These are phyloP conservation scores for Haliaeetus leucogaster DNA, from an alignment of 2,113 vertebrate genomes.

Conservation along the genomic window DNA sequence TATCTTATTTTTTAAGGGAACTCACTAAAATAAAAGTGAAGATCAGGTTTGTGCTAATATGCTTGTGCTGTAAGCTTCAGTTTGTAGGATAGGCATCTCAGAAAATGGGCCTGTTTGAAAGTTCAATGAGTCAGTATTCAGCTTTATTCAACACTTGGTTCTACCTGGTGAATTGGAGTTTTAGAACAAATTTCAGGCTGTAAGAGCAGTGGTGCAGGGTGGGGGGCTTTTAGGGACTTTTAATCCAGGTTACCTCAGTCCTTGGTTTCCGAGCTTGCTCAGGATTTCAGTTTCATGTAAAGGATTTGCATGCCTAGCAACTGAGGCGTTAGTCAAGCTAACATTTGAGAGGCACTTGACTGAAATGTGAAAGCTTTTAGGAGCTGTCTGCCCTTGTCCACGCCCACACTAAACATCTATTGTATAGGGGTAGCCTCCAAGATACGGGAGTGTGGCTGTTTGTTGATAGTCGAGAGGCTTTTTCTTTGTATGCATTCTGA, in stretches of 20 bases:
- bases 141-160: background rate
- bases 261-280: background rate
- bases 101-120: background rate
- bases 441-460: background rate
- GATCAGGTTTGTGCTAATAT: background rate
- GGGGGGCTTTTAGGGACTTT: background rate
- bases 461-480: background rate
- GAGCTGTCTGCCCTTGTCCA: background rate
- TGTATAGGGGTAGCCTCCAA: background rate
- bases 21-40: background rate
- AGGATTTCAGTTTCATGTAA: background rate
- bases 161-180: background rate
- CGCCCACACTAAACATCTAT: background rate
- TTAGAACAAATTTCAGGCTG: background rate
- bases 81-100: background rate
- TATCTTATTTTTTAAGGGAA: background rate
- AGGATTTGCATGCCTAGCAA: background rate
- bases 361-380: background rate
- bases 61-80: background rate
- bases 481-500: background rate
- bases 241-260: background rate
- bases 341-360: background rate
- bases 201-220: background rate
- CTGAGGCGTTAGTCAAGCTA: background rate
- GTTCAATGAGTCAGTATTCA: background rate